Evolutionary conservation across 2,888 invertebrate species (phyloP), one percentile per base, ranked within the genome.

Genomic region (Brenthis hecate): DNA sequence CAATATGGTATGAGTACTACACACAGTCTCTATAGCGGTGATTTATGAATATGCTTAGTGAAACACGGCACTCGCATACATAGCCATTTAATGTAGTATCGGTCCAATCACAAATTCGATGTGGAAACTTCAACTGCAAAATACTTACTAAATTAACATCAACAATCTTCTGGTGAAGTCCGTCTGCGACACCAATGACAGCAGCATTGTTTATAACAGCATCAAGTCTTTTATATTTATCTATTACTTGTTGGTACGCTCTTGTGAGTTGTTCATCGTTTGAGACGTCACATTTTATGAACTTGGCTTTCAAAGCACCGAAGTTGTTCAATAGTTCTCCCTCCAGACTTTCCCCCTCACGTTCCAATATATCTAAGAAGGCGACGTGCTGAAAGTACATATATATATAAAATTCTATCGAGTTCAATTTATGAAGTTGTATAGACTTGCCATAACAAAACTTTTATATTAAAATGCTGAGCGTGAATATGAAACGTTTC

Each of bases 221-320:
- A 63, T 92, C 91, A 2, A 92, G 82, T 69, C 89, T 80, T 43
- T 80, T 77, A 72, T 89, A 92, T 74, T 91, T 92, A 72, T 90
- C 85, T 13, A 88, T 62, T 16, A 90, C 87, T 77, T 85, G 86
- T 54, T 77, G 81, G 74, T 83, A 91, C 48, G 91, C 89, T 0
- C 80, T 80, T 6, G 75, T 72, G 11, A 91, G 85, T 75, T 90
- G 85, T 0, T 71, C 74, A 23, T 87, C 87, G 71, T 88, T 81
- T 2, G 89, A 77, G 16, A 92, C 81, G 75, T 92, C 91, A 72
- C 92, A 91, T 81, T 87, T 87, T 80, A 91, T 89, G 77, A 90
- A 92, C 86, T 88, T 92, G 13, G 88, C 88, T 83, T 77, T 84
- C 65, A 91, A 73, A n/a, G 89, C 86, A 11, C 91, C 91, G 56